phyloP scores from a whole-genome alignment of 2,888 invertebrate species.

The Drosophila peninsularis region DNA sequence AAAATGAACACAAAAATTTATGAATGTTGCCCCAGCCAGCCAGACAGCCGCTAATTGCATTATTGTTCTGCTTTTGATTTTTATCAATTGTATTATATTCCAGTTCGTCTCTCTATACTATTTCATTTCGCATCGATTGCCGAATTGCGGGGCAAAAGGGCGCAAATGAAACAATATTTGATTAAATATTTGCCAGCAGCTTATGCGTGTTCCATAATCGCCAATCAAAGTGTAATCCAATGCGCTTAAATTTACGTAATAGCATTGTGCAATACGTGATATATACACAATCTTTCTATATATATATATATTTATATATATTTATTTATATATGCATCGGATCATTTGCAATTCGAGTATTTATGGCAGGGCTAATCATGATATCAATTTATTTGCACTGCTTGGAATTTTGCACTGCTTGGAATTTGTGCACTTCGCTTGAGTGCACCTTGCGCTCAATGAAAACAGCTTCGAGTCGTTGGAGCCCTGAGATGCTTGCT shows the following conservation, averaged over 20 bases:
- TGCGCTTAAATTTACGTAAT: background rate
- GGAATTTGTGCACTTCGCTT: background rate
- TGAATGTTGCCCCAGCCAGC: conserved; percentile 36
- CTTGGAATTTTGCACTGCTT: background rate
- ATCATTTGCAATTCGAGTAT: background rate
- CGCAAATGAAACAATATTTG: background rate
- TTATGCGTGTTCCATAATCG: background rate
- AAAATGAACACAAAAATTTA: conserved; percentile 52
- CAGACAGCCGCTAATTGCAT: conserved; percentile 66
- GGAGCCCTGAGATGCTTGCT: background rate
- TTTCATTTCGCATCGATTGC: conserved; percentile 14
- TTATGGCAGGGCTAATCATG: background rate
- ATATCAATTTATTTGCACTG: background rate
- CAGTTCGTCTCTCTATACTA: conserved; percentile 9
- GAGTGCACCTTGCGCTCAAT: background rate
- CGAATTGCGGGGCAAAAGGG: background rate
- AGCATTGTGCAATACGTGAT: no score
- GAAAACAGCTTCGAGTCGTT: background rate
- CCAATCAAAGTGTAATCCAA: background rate
- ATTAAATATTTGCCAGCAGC: conserved; percentile 13
- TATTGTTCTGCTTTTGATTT: conserved; percentile 73
- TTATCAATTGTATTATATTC: conserved; percentile 63
- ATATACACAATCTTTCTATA: background rate
- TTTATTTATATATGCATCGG: background rate
- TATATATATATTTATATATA: background rate